Evolutionary conservation across 2,113 vertebrate genomes (phyloP).

Genomic region (Chitala chitala): DNA sequence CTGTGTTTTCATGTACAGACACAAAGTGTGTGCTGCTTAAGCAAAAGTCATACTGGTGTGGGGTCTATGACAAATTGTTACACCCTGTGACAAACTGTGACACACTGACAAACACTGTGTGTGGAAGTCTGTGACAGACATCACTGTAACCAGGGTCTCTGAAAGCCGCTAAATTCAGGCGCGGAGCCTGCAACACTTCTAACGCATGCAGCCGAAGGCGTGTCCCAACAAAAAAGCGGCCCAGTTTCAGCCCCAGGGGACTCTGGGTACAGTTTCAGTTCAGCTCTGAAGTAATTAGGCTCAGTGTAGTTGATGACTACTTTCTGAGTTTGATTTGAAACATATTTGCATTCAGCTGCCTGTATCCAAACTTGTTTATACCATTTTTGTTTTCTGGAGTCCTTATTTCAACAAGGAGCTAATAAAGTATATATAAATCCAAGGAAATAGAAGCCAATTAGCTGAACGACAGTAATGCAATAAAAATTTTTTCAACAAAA

Average conservation of each 20-base stretch:
- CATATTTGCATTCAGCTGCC: not conserved
- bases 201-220: not conserved
- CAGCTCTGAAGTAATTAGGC: not conserved
- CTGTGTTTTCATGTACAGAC: too few species aligned
- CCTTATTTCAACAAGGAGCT: too few species aligned
- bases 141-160: not conserved
- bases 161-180: not conserved
- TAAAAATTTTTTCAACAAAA: too few species aligned
- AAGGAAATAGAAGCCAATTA: too few species aligned
- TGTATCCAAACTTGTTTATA: too few species aligned
- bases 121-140: not conserved
- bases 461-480: too few species aligned
- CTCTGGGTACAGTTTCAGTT: not conserved
- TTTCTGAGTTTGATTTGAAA: not conserved
- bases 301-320: not conserved
- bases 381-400: too few species aligned
- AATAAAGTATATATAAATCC: too few species aligned
- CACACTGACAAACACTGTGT: not conserved
- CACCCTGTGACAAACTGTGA: not conserved
- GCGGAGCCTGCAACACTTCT: not conserved
- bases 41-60: not conserved
- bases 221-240: not conserved
- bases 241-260: too few species aligned
- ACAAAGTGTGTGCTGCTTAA: not conserved
- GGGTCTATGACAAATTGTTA: not conserved